These are phyloP conservation scores for Orientallactaga bullata DNA, from an alignment of 2,113 vertebrate species.

Conservation along the genomic window DNA sequence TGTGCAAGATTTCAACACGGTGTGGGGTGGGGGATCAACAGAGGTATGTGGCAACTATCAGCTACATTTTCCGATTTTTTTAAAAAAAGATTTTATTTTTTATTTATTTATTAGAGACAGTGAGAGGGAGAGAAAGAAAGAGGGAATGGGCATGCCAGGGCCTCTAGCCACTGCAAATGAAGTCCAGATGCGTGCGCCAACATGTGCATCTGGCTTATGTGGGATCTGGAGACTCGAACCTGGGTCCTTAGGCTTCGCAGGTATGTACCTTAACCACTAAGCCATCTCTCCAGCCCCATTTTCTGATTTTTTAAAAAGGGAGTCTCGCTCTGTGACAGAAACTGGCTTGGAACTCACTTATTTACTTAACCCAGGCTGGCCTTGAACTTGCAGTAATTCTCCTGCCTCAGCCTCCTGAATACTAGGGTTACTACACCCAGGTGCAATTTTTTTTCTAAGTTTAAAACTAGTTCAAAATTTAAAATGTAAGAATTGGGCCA, in stretches of 20 bases:
- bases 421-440: background rate
- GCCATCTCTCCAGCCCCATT: no score
- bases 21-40: background rate
- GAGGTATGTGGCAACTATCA: fast-evolving
- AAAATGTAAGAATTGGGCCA: background rate
- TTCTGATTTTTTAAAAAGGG: background rate
- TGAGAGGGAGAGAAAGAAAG: no score
- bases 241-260: no score
- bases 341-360: background rate
- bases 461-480: background rate
- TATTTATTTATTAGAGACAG: background rate
- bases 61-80: background rate
- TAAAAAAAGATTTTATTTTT: no score
- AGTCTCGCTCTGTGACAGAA: background rate
- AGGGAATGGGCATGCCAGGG: no score
- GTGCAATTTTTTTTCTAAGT: background rate
- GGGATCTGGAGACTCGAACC: no score
- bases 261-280: no score
- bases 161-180: no score
- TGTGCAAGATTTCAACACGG: background rate
- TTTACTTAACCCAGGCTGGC: background rate
- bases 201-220: no score
- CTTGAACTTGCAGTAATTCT: background rate
- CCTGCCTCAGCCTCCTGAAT: background rate
- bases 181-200: no score